These are phyloP conservation scores for Serilophus lunatus DNA, from an alignment of 2,113 vertebrate species.

Conservation along the genomic window DNA sequence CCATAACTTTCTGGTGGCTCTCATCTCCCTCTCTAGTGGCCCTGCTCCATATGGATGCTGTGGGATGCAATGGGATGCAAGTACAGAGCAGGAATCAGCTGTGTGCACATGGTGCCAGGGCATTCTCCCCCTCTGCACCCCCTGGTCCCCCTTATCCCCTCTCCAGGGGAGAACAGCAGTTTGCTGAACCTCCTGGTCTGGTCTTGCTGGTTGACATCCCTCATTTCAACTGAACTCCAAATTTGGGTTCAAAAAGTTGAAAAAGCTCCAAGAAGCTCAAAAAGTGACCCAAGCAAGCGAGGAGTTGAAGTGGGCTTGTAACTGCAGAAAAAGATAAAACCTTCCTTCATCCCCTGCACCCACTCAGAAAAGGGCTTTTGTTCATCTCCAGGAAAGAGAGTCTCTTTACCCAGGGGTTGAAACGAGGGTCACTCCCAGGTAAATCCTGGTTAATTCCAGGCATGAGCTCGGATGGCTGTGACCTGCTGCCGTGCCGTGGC, in stretches of 20 bases:
- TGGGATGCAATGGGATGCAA: neutral
- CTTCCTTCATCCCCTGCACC: neutral
- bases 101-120: neutral
- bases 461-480: neutral
- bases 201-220: rapidly evolving
- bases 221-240: neutral
- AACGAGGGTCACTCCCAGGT: rapidly evolving
- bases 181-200: neutral
- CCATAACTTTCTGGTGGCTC: neutral
- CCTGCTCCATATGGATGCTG: constrained; percentile 28
- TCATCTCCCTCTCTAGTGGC: neutral
- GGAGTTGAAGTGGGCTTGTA: neutral
- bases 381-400: neutral
- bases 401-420: neutral
- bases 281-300: neutral
- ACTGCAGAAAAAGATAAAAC: neutral
- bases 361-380: neutral
- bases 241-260: neutral
- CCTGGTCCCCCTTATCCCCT: neutral
- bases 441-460: neutral
- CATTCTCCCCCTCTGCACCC: neutral
- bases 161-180: neutral
- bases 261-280: neutral
- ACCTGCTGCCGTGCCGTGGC: rapidly evolving
- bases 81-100: neutral